Conservation (phyloP, 2,113 vertebrate genomes). For the Seriola aureovittata region DNA sequence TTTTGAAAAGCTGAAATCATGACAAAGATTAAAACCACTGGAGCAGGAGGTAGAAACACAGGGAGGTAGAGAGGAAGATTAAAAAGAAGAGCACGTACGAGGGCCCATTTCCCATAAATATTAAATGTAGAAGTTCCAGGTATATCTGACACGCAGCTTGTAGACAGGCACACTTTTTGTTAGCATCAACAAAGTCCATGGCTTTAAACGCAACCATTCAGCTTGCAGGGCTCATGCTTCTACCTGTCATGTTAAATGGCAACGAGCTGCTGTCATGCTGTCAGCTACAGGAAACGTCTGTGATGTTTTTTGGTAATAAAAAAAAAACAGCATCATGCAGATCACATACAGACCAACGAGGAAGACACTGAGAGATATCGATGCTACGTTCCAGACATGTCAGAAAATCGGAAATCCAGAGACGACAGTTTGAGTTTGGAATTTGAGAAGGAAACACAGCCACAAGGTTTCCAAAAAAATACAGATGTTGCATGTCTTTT, state of each 20-base stretch:
- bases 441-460: not conserved
- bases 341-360: constrained; percentile 9
- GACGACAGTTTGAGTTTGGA: not conserved
- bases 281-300: not conserved
- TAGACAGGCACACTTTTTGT: constrained; percentile 28
- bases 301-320: not conserved
- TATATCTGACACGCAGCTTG: not conserved
- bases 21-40: not conserved
- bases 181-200: constrained; percentile 4
- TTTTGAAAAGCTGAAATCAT: not conserved
- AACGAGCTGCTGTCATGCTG: constrained; percentile 48
- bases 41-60: constrained; percentile 55
- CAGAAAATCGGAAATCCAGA: not conserved
- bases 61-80: constrained; percentile 56
- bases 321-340: constrained; percentile 48
- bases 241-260: constrained; percentile 13
- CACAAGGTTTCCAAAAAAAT: not conserved
- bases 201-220: constrained; percentile 24
- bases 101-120: constrained; percentile 27
- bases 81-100: constrained; percentile 32
- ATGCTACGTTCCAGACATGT: constrained; percentile 13
- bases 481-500: not conserved
- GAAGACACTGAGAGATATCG: constrained; percentile 25
- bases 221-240: constrained; percentile 24
- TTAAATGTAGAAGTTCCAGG: constrained; percentile 14